Base-by-base conservation (phyloP, 2,888 invertebrate genomes). In the Leptarthrus brevirostris region DNA sequence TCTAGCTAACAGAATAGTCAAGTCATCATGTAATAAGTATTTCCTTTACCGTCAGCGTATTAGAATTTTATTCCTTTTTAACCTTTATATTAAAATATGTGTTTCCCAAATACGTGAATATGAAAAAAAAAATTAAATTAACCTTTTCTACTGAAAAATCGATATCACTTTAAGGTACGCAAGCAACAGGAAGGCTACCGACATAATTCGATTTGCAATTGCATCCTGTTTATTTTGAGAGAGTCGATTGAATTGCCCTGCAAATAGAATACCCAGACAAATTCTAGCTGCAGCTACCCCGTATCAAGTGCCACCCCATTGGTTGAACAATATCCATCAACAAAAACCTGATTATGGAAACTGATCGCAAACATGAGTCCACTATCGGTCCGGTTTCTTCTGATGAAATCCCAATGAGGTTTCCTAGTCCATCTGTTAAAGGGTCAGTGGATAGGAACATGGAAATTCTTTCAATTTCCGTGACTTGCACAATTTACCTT, bases 181-280 rank as follows among this genome's bases (percentile, higher is more conserved):
- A 66, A 58, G 64, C 64, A 66, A 66, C 64, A 66, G 64, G 34
- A 61, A 44, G 47, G 26, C 47, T 16, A 16, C 14, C 18, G 64
- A 40, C 26, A 47, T 66, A 66, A 66, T 47, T 66, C 47, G 47
- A 66, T 66, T 66, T 66, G 64, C 44, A 66, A 66, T 66, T 24
- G 8, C 44, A 66, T 47, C 64, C 44, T 66, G 47, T 47, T 66
- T 66, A 36, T 66, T 66, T 66, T 47, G 16, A 66, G 22, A 16
- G 26, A 66, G 16, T n/a, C 64, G 36, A 66, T 66, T 66, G 44
- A 47, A 66, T 66, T 66, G 64, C 14, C 47, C 24, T 6, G 16
- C 22, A 47, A 47, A 47, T 24, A 47, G 14, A 16, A 12, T 26
- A 20, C 8, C 16, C 47, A 66, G 64, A 22, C 24, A 34, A 14